Percentiles rank a stretch among this genome's conserved stretches.
These are phyloP conservation scores for Gymnopithys bicolor DNA, from an alignment of 2,797 vertebrate species.

Conservation along the genomic window DNA sequence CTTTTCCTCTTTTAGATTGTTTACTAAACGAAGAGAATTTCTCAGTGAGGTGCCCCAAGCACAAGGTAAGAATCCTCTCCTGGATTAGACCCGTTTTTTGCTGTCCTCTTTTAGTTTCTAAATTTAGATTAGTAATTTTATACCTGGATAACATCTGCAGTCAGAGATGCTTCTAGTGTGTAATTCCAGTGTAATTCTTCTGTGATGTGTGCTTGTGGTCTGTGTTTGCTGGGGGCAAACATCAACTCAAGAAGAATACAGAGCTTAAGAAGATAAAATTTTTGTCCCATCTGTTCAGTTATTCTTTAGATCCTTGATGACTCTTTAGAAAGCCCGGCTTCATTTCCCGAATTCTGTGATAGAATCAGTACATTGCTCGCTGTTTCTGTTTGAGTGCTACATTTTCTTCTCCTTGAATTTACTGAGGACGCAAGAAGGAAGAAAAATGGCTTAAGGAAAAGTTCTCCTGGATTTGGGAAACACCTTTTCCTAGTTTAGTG, in stretches of 20 bases:
- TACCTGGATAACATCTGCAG: background rate
- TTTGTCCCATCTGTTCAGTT: background rate
- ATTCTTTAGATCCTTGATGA: background rate
- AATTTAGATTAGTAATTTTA: background rate
- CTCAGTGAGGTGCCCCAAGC: slow-evolving; percentile 98
- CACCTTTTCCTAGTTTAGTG: background rate
- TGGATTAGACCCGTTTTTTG: background rate
- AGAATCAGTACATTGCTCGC: background rate
- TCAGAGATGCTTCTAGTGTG: background rate
- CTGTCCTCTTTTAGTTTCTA: background rate
- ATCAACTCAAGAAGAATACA: background rate
- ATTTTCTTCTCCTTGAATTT: background rate
- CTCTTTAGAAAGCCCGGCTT: slow-evolving; percentile 14
- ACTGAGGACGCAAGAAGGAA: background rate
- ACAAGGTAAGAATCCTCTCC: slow-evolving; percentile 89
- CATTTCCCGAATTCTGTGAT: slow-evolving; percentile 11
- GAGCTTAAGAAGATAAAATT: background rate
- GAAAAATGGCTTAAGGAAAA: background rate
- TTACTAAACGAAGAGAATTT: slow-evolving; percentile 98
- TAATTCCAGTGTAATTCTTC: background rate
- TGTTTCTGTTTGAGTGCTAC: background rate
- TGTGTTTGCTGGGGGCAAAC: background rate
- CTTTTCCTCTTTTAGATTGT: slow-evolving; percentile 85
- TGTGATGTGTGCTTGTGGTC: background rate
- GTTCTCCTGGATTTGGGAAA: background rate